A percentile compares a stretch with the other conserved stretches of the same genome.
These are phyloP conservation scores for Umimayanthus kanabou DNA, from an alignment of 92 coral and sea anemone species.

Conservation along the genomic window DNA sequence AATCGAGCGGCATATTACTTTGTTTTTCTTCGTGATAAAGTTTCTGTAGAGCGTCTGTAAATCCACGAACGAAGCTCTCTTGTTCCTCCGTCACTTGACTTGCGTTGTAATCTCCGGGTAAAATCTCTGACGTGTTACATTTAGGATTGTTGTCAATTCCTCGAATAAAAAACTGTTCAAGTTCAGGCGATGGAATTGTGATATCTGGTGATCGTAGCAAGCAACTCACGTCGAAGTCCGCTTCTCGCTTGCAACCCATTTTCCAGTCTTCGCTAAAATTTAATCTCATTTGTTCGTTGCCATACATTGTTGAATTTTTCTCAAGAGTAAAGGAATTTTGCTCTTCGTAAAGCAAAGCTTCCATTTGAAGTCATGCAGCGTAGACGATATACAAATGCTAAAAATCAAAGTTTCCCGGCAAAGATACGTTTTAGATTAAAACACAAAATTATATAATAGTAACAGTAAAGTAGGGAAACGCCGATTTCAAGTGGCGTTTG, in stretches of 20 bases:
- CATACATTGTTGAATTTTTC: conserved; percentile 53
- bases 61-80: conserved; percentile 83
- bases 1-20: conserved; percentile 31
- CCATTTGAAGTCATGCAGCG: conserved; percentile 49
- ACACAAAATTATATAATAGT: background rate
- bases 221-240: conserved; percentile 69
- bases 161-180: conserved; percentile 75
- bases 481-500: background rate
- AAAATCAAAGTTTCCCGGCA: background rate
- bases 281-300: conserved; percentile 50
- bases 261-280: conserved; percentile 54
- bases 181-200: conserved; percentile 78
- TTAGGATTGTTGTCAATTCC: conserved; percentile 48
- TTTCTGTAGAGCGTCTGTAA: conserved; percentile 81
- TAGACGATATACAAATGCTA: background rate
- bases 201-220: conserved; percentile 80
- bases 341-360: conserved; percentile 62
- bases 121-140: conserved; percentile 1
- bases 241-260: conserved; percentile 45
- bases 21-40: conserved; percentile 69
- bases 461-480: background rate
- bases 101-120: conserved; percentile 31
- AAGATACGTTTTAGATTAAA: background rate
- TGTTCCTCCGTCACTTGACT: conserved; percentile 76
- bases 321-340: conserved; percentile 58